phyloP scores from a whole-genome alignment of 2,113 vertebrate genomes.

The Fulica atra region DNA sequence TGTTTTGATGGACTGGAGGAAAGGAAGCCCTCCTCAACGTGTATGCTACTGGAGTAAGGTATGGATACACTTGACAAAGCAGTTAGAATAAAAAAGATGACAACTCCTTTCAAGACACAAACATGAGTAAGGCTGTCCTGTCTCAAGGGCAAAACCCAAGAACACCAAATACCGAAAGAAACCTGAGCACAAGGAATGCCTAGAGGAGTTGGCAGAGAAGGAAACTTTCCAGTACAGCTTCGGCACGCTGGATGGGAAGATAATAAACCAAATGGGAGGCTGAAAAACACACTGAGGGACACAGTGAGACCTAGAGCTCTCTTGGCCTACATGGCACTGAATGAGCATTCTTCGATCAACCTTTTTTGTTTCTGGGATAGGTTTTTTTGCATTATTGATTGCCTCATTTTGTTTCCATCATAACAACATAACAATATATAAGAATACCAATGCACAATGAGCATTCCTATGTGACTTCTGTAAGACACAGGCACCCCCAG shows the following conservation, averaged over 20 bases:
- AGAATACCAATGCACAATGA: neutral
- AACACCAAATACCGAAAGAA: neutral
- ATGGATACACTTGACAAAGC: neutral
- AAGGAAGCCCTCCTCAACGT: neutral
- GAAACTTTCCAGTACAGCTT: neutral
- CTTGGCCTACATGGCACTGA: neutral
- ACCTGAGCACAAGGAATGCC: neutral
- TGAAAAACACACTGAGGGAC: neutral
- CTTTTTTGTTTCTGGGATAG: neutral
- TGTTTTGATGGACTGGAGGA: neutral
- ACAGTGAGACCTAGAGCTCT: neutral
- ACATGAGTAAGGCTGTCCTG: neutral
- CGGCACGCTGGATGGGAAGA: neutral
- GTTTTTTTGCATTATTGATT: neutral
- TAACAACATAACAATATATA: neutral
- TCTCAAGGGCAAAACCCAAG: neutral
- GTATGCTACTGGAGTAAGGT: too few species aligned
- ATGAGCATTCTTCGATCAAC: neutral
- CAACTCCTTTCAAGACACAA: neutral
- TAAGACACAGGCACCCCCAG: neutral
- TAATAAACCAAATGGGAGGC: neutral
- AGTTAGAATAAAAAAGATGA: neutral
- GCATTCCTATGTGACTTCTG: neutral
- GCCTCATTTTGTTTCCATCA: neutral
- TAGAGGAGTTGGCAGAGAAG: neutral